Evolutionary conservation across 2,797 vertebrate species (phyloP).

Genomic region (Nothura maculosa): DNA sequence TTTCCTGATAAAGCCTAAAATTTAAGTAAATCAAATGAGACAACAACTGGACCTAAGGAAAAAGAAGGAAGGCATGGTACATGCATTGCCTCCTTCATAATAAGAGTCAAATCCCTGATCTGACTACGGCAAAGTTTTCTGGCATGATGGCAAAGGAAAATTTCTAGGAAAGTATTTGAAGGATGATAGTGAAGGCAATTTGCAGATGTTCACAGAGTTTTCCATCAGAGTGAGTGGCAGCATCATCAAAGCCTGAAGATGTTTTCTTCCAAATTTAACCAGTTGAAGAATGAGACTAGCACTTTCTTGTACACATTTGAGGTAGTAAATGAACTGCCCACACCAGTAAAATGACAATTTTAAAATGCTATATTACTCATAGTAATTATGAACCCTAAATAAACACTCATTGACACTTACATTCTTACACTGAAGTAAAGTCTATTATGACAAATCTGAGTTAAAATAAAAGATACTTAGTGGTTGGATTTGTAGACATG

Average conservation of each 20-base stretch:
- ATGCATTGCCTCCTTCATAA: not conserved
- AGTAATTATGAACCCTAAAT: not conserved
- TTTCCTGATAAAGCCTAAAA: not conserved
- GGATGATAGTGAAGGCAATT: not conserved
- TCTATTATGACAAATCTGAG: conserved; percentile 14
- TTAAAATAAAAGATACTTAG: not conserved
- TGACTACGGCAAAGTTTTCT: not conserved
- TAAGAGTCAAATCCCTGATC: not conserved
- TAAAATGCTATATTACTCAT: not conserved
- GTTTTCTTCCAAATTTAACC: not conserved
- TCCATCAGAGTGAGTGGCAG: not conserved
- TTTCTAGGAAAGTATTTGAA: not conserved
- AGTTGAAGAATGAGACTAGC: not conserved
- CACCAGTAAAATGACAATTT: not conserved
- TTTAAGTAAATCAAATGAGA: not conserved
- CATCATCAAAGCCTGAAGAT: not conserved
- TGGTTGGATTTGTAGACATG: not conserved
- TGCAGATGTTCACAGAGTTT: not conserved
- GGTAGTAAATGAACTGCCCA: not conserved
- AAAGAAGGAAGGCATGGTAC: not conserved
- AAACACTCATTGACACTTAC: not conserved
- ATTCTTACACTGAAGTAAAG: not conserved
- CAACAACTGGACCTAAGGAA: not conserved
- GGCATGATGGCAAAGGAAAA: not conserved
- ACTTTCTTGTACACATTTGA: not conserved